phyloP scores from a whole-genome alignment of 2,888 invertebrate species.

The Scrobipalpa atriplicella region DNA sequence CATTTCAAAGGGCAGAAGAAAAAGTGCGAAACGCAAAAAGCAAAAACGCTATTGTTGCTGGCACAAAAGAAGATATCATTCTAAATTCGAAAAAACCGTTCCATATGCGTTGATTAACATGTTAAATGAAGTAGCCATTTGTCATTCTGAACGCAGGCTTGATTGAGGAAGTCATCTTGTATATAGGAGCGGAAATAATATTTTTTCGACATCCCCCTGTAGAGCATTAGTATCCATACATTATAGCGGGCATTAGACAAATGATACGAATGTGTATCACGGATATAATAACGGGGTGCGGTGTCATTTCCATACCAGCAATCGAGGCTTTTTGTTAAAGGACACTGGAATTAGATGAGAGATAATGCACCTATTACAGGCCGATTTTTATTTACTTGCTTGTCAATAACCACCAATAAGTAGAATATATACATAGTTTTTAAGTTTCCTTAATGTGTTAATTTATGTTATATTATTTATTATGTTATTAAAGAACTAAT shows the following conservation, averaged over 20 bases:
- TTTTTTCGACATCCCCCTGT: constrained; percentile 66
- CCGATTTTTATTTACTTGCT: too few relatives aligned
- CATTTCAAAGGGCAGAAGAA: constrained; percentile 44
- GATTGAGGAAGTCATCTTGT: constrained; percentile 82
- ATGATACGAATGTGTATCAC: constrained; percentile 30
- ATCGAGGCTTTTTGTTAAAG: constrained; percentile 33
- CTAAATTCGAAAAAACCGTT: constrained; percentile 63
- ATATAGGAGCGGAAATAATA: constrained; percentile 74
- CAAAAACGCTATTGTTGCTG: constrained; percentile 70
- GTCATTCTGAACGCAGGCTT: constrained; percentile 66
- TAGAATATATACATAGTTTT: too few relatives aligned
- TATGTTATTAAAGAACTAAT: too few relatives aligned
- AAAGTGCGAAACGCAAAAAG: constrained; percentile 65
- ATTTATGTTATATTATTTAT: too few relatives aligned
- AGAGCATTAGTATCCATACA: constrained; percentile 65
- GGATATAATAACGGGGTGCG: constrained; percentile 29
- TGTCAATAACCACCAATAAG: too few relatives aligned
- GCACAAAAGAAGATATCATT: constrained; percentile 80
- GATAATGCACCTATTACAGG: background rate
- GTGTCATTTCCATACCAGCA: constrained; percentile 30
- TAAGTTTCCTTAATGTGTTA: too few relatives aligned
- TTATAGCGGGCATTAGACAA: constrained; percentile 45
- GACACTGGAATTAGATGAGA: background rate
- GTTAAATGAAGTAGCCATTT: constrained; percentile 73
- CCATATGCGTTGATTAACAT: constrained; percentile 79